phyloP scores from a whole-genome alignment of 2,113 vertebrate genomes.

The Lycaon pictus region DNA sequence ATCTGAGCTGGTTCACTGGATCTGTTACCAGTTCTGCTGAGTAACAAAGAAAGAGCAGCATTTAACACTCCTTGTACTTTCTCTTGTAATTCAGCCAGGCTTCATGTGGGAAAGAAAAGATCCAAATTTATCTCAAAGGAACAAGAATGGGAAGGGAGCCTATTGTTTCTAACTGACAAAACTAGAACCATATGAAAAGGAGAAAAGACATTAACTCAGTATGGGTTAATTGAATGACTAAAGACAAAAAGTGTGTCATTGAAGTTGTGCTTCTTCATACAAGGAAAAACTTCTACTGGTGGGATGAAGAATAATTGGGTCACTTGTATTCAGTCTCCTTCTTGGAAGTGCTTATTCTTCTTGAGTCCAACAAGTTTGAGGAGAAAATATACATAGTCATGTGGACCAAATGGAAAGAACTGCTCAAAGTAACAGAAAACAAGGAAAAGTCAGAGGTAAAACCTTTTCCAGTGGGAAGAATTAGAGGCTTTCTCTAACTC shows the following conservation, averaged over 20 bases:
- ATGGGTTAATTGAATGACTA: not conserved
- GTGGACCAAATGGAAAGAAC: not conserved
- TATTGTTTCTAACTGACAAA: not conserved
- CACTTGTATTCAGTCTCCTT: not conserved
- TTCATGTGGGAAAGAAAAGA: not conserved
- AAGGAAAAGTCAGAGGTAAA: not conserved
- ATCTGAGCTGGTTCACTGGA: not conserved
- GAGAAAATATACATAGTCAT: not conserved
- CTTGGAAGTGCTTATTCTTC: not conserved
- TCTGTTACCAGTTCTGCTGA: not conserved
- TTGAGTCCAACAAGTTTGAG: not conserved
- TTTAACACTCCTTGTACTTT: not conserved
- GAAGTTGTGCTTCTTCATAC: not conserved
- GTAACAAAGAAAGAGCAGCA: not conserved
- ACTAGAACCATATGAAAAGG: not conserved
- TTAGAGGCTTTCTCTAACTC: not conserved
- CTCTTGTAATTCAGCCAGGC: not conserved
- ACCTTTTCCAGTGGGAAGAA: not conserved
- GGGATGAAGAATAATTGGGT: not conserved
- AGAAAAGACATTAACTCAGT: not conserved
- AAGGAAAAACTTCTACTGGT: not conserved
- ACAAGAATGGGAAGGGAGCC: not conserved
- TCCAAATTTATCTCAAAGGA: slow-evolving; percentile 22
- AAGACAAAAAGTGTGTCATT: not conserved
- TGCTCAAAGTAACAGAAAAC: not conserved